These are phyloP conservation scores for Kuschelorhynchus macadamiae DNA, from an alignment of 2,888 invertebrate species.

Conservation along the genomic window DNA sequence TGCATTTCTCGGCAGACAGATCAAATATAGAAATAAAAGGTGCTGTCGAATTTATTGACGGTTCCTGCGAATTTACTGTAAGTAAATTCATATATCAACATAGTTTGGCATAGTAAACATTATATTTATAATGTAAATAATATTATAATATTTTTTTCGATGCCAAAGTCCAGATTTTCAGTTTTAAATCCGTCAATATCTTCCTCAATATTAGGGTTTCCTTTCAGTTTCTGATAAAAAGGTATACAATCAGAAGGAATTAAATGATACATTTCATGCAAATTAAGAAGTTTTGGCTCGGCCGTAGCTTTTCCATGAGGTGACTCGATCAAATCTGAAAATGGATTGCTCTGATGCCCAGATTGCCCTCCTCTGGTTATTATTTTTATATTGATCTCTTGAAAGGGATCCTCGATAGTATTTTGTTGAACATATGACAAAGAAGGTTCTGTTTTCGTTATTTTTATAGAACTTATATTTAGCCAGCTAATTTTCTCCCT, in stretches of 20 bases:
- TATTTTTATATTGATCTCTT: slow-evolving; percentile 8
- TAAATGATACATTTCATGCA: slow-evolving; percentile 4
- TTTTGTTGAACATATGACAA: slow-evolving; percentile 23
- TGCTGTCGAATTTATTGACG: too few species aligned
- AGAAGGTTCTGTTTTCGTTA: slow-evolving; percentile 19
- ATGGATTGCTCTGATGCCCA: background rate
- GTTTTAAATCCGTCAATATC: slow-evolving; percentile 23
- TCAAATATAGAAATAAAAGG: too few species aligned
- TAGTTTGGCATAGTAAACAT: too few species aligned
- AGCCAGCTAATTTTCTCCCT: slow-evolving; percentile 11
- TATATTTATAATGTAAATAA: too few species aligned
- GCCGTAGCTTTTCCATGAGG: slow-evolving; percentile 31
- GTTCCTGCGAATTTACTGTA: too few species aligned
- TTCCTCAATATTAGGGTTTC: slow-evolving; percentile 29
- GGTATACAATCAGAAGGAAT: slow-evolving; percentile 2
- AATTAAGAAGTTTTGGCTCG: slow-evolving; percentile 15
- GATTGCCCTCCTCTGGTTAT: background rate
- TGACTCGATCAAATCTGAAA: slow-evolving; percentile 6
- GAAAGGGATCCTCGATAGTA: slow-evolving; percentile 4
- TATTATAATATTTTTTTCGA: slow-evolving; percentile 8
- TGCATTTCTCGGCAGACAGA: too few species aligned
- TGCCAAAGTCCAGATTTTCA: slow-evolving; percentile 27
- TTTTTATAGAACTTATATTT: slow-evolving; percentile 21
- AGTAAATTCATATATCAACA: too few species aligned
- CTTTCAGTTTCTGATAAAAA: slow-evolving; percentile 18